Base-by-base conservation (phyloP, 2,797 vertebrate species). In the Philypnodon macrostomus region DNA sequence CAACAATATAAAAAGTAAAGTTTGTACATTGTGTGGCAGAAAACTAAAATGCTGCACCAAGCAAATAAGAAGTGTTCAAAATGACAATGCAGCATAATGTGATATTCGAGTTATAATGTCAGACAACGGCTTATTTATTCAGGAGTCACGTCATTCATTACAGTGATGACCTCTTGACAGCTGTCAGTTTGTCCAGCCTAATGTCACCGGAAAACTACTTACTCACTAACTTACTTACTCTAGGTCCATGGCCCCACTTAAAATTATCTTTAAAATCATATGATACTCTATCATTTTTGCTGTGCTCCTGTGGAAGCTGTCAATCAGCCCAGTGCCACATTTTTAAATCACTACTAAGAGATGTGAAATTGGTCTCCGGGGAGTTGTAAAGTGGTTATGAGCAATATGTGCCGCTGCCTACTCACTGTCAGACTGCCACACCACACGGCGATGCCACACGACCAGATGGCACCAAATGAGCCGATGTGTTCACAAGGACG, bases 381-480 rank as follows among this genome's bases (percentile, higher is more conserved):
- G 63, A 61, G 44, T 47, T 15, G 9, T 26, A 11, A 50, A 49
- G 1, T 26, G 17, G 42, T 21, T 24, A 23, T 32, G 38, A 67
- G 26, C 32, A 27, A 19, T 4, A 46, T 13, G 8, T 40, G 53
- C 27, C 19, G 57, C 51, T 47, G 48, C 19, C 54, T 41, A 30
- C 54, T 51, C 34, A 30, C 46, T 33, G 41, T 8, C 18, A 24
- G n/a, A 44, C 39, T 35, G 41, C 33, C 23, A 34, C 31, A 7
- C n/a, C 13, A 13, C 52, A 39, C 48, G 35, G 67, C 52, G 10
- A 15, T n/a, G 12, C 24, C 27, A 47, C 50, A 17, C 2, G 38
- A 60, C 46, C 59, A 75, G 70, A 79, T 48, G 73, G 54, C 27
- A 11, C 31, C 0, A 53, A 55, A 73, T 51, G 6, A 67, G 40